Conservation (phyloP, 2,113 vertebrate genomes). For the Ascaphus truei region DNA sequence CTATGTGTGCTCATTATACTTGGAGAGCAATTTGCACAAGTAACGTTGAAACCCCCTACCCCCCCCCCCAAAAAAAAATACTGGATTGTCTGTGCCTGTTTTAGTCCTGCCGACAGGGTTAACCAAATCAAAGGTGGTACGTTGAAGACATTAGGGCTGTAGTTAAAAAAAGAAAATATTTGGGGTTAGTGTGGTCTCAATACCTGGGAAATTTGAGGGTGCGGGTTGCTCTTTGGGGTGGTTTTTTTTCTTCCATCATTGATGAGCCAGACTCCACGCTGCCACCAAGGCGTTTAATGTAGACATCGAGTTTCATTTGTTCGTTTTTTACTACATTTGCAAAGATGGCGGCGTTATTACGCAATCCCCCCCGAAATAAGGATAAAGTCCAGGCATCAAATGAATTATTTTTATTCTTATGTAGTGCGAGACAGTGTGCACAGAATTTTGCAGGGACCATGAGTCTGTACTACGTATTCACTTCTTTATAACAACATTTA, state of each 20-base stretch:
- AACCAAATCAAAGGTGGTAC: background rate
- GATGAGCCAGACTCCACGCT: background rate
- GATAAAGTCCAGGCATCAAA: no score
- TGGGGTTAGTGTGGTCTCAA: background rate
- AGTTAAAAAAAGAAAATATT: background rate
- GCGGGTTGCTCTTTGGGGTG: background rate
- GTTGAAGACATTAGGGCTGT: background rate
- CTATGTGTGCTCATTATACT: slow-evolving; percentile 43
- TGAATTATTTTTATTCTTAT: no score
- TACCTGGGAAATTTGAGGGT: background rate
- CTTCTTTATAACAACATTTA: no score
- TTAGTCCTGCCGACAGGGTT: slow-evolving; percentile 15
- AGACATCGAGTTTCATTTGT: background rate
- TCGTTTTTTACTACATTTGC: no score
- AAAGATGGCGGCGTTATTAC: no score
- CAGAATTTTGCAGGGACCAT: no score
- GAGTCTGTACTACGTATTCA: no score
- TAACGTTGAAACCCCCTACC: no score
- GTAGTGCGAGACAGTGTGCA: no score
- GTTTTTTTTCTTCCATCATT: no score
- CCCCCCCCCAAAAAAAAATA: slow-evolving; percentile 40
- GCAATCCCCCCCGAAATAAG: background rate
- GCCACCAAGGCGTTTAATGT: background rate
- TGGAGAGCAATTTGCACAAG: background rate
- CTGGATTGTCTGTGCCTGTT: slow-evolving; percentile 45